Conservation (phyloP, 53 echinoderm and acorn worm genomes). For the Echinarachnius parma region DNA sequence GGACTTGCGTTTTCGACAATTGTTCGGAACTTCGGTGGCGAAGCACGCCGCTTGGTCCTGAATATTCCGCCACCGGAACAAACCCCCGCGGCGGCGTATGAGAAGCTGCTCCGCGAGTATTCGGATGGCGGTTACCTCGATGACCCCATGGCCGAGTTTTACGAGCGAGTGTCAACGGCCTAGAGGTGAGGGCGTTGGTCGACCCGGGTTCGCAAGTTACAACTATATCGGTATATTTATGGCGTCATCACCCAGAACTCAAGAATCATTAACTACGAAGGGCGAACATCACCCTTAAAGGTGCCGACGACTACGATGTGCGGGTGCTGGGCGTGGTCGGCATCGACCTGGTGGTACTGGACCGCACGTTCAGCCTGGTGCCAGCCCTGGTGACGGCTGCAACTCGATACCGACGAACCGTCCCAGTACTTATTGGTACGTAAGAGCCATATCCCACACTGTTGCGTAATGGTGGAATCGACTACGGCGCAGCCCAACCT, state of each 20-base stretch:
- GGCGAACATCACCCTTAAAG: slow-evolving; percentile 9
- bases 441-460: too few relatives aligned
- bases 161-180: slow-evolving; percentile 26
- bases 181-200: too few relatives aligned
- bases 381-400: slow-evolving; percentile 35
- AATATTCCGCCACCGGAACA: slow-evolving; percentile 21
- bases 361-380: slow-evolving; percentile 5
- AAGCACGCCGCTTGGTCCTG: too few relatives aligned
- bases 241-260: slow-evolving; percentile 17
- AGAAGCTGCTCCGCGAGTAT: too few relatives aligned
- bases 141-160: slow-evolving; percentile 42
- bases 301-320: slow-evolving; percentile 22
- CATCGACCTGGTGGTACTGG: slow-evolving; percentile 3
- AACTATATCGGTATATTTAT: too few relatives aligned
- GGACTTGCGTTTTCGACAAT: slow-evolving; percentile 26
- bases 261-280: not conserved
- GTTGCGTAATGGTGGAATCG: too few relatives aligned
- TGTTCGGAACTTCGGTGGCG: slow-evolving; percentile 24
- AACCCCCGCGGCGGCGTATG: too few relatives aligned
- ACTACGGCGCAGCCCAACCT: too few relatives aligned
- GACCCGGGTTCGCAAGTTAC: too few relatives aligned
- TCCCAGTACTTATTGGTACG: slow-evolving; percentile 38
- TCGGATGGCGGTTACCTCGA: too few relatives aligned
- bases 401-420: slow-evolving; percentile 2
- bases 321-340: too few relatives aligned